Percentiles rank a stretch among this genome's conserved stretches.
phyloP scores from a whole-genome alignment of 2,888 invertebrate genomes.

The Allophyes oxyacanthae region DNA sequence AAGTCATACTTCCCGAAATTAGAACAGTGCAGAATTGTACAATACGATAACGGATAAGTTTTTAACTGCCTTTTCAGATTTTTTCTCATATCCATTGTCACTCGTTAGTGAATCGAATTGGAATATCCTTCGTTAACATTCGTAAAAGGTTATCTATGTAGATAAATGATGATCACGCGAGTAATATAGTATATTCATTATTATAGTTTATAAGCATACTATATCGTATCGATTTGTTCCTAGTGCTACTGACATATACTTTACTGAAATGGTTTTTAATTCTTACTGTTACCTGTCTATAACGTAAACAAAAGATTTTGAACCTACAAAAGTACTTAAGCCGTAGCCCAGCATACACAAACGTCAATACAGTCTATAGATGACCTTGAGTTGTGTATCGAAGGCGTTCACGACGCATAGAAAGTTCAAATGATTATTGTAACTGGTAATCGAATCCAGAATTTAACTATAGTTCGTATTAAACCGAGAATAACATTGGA shows the following conservation, averaged over 20 bases:
- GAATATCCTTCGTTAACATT: conserved; percentile 30
- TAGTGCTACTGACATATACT: neutral
- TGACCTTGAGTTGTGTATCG: conserved; percentile 49
- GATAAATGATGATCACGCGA: conserved; percentile 17
- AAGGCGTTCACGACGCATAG: conserved; percentile 46
- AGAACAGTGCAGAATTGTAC: conserved; percentile 15
- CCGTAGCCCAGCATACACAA: conserved; percentile 10
- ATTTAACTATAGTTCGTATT: conserved; percentile 31
- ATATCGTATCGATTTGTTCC: conserved; percentile 11
- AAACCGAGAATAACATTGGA: conserved; percentile 22
- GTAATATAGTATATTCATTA: conserved; percentile 3
- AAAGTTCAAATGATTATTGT: conserved; percentile 51
- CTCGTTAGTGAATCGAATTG: conserved; percentile 34
- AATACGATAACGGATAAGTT: conserved; percentile 12
- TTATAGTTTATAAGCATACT: neutral
- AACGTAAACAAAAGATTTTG: neutral
- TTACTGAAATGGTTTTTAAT: no score
- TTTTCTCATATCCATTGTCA: conserved; percentile 42
- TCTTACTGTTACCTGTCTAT: no score
- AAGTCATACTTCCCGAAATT: conserved; percentile 32
- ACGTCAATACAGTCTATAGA: conserved; percentile 34
- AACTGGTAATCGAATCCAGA: conserved; percentile 50
- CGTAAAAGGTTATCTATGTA: conserved; percentile 9
- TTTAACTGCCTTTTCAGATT: conserved; percentile 9
- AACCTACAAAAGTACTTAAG: conserved; percentile 1